phyloP scores from a whole-genome alignment of 2,888 invertebrate genomes.

The Alcis repandata region DNA sequence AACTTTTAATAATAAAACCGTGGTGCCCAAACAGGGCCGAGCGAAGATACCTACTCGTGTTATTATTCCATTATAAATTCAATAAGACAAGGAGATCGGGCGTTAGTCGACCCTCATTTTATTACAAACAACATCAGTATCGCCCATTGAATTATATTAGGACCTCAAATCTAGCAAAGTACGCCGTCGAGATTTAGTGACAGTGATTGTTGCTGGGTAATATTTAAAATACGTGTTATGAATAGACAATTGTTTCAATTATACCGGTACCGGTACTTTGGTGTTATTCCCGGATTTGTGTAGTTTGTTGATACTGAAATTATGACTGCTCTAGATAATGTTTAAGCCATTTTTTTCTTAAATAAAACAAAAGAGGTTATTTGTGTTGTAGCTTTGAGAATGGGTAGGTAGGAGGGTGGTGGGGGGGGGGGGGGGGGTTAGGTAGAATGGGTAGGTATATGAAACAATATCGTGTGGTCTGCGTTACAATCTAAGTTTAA shows the following conservation, averaged over 20 bases:
- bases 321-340: no score
- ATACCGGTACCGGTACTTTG: no score
- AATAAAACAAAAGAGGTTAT: no score
- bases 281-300: no score
- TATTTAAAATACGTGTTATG: conserved; percentile 2
- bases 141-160: conserved; percentile 19
- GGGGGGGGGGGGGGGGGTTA: no score
- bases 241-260: neutral
- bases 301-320: no score
- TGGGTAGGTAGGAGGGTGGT: no score
- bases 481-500: no score
- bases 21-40: conserved; percentile 10
- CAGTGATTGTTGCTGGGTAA: conserved; percentile 8
- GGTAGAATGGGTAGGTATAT: no score
- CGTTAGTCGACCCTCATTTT: conserved; percentile 22
- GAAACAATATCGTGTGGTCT: no score
- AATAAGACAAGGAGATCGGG: conserved; percentile 26
- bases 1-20: conserved; percentile 10
- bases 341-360: no score
- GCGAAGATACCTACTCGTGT: conserved; percentile 17
- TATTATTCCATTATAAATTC: conserved; percentile 28
- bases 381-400: no score
- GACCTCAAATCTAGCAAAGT: conserved; percentile 17
- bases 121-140: conserved; percentile 30
- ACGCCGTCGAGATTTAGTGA: conserved; percentile 9